Evolutionary conservation across 1,140 invertebrate genomes (phyloP).

Genomic region (Laodelphax striatellus): DNA sequence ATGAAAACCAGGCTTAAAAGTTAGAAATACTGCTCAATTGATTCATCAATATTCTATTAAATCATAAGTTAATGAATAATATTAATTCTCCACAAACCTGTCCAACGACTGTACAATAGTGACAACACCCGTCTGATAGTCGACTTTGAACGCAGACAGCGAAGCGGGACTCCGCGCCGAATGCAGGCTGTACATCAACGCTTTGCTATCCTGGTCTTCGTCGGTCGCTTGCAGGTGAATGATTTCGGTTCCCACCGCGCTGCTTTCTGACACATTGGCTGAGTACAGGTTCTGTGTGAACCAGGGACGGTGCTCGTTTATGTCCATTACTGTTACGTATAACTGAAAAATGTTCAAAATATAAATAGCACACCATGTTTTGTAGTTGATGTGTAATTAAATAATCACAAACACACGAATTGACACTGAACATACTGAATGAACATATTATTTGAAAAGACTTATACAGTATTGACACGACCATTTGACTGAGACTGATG

Average conservation of each 20-base stretch:
- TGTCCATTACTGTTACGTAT: conserved; percentile 64
- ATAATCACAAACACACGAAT: no score
- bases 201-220: conserved; percentile 50
- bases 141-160: conserved; percentile 62
- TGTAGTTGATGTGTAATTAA: no score
- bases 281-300: conserved; percentile 56
- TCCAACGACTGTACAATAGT: conserved; percentile 58
- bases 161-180: conserved; percentile 63
- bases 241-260: conserved; percentile 47
- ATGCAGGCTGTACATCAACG: conserved; percentile 68
- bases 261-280: conserved; percentile 66
- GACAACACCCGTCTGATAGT: conserved; percentile 63
- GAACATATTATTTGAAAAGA: no score
- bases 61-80: no score
- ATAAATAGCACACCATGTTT: conserved; percentile 13
- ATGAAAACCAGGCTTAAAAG: no score
- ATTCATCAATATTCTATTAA: no score
- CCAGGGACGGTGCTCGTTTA: conserved; percentile 68
- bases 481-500: no score
- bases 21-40: no score
- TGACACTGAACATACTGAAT: no score
- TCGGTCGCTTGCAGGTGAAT: conserved; percentile 56
- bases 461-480: no score
- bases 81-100: conserved; percentile 31
- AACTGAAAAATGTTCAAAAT: conserved; percentile 32